A percentile compares a stretch with the other conserved stretches of the same genome.
phyloP scores from a whole-genome alignment of 2,888 invertebrate genomes.

The Stenolophus ochropezus region DNA sequence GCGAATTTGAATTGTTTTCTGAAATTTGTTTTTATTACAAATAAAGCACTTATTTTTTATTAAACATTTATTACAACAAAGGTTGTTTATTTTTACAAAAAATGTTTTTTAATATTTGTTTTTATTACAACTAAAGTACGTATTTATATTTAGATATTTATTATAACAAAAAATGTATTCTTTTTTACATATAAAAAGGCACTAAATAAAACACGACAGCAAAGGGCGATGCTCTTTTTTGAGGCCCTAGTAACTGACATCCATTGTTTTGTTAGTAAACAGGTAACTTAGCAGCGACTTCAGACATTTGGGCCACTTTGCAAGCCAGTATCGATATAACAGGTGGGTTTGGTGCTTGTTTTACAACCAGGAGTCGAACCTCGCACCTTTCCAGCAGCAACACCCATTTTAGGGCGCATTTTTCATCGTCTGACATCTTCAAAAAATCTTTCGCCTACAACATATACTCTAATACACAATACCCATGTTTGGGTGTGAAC shows the following conservation, averaged over 20 bases:
- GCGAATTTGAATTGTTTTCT: too few relatives aligned
- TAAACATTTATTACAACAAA: too few relatives aligned
- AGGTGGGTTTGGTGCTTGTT: conserved; percentile 67
- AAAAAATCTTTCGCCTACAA: conserved; percentile 75
- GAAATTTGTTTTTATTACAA: too few relatives aligned
- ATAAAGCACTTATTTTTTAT: too few relatives aligned
- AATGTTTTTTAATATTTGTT: too few relatives aligned
- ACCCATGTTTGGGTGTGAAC: conserved; percentile 59
- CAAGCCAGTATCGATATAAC: conserved; percentile 70
- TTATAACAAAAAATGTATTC: too few relatives aligned
- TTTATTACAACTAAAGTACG: too few relatives aligned
- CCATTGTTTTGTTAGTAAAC: conserved; percentile 67
- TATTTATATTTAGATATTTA: too few relatives aligned
- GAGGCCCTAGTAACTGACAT: neutral
- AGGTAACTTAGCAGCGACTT: conserved; percentile 70
- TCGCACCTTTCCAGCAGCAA: conserved; percentile 80
- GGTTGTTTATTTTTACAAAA: too few relatives aligned
- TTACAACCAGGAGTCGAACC: conserved; percentile 74
- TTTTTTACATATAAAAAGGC: neutral
- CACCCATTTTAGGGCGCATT: conserved; percentile 78
- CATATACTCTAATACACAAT: neutral
- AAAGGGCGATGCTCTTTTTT: neutral
- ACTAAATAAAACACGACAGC: neutral
- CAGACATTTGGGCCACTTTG: conserved; percentile 67
- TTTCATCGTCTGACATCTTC: conserved; percentile 74